phyloP scores from a whole-genome alignment of 2,113 vertebrate genomes.

The Columbina picui region DNA sequence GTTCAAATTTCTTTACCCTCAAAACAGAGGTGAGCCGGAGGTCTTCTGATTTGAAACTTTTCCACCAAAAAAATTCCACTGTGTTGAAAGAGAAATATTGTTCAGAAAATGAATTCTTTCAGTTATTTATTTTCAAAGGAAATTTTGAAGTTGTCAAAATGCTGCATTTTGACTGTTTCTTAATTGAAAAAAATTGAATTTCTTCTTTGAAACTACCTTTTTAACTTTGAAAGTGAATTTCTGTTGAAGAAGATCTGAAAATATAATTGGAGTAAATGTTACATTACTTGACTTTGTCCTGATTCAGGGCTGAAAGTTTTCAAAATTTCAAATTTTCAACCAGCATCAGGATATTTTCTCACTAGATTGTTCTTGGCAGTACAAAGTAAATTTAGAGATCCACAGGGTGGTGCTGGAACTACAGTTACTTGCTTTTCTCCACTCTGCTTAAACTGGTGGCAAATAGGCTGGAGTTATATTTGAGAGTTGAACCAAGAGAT shows the following conservation, averaged over 20 bases:
- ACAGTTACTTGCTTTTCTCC: background rate
- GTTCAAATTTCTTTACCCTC: background rate
- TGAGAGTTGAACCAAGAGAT: background rate
- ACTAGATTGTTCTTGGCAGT: background rate
- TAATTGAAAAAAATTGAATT: background rate
- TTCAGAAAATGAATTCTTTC: background rate
- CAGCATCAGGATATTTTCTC: background rate
- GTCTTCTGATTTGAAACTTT: background rate
- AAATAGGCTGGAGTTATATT: background rate
- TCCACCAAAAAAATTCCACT: background rate
- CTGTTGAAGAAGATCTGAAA: background rate
- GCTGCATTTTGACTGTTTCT: background rate
- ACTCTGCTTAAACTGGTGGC: background rate
- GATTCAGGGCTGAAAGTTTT: background rate
- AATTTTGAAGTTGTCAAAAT: background rate
- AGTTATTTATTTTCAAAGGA: background rate
- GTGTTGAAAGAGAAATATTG: background rate
- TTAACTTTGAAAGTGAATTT: background rate
- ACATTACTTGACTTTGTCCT: background rate
- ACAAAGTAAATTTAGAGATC: background rate
- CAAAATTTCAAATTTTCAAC: background rate
- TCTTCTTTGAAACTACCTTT: background rate
- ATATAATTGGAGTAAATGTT: background rate
- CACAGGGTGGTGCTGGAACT: slow-evolving; percentile 60
- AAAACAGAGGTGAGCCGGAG: background rate